phyloP scores from a whole-genome alignment of 2,797 vertebrate genomes.

The Xerus rutilus region DNA sequence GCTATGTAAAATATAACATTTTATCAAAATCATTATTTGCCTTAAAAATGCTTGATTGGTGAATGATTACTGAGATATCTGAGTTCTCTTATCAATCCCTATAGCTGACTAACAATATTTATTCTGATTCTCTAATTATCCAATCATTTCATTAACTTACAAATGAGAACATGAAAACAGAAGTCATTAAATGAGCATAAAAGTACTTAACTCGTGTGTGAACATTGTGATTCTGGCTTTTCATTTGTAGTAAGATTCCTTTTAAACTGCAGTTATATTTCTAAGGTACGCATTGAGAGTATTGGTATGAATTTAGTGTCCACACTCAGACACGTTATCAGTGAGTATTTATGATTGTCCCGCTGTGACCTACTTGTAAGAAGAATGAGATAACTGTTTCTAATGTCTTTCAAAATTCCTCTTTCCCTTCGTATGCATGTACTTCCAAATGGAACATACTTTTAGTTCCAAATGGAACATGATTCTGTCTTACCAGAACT shows the following conservation, averaged over 20 bases:
- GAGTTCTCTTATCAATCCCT: neutral
- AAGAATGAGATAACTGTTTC: neutral
- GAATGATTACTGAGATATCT: neutral
- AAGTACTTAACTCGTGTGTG: neutral
- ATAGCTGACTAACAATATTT: neutral
- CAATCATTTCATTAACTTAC: neutral
- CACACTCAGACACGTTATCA: neutral
- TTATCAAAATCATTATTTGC: slow-evolving; percentile 31
- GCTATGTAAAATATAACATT: slow-evolving; percentile 14
- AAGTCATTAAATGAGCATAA: neutral
- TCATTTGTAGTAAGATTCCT: neutral
- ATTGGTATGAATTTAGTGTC: neutral
- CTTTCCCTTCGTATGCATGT: too few species aligned
- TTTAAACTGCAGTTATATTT: neutral
- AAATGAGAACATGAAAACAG: neutral
- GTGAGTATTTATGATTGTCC: neutral
- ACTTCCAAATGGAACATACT: neutral
- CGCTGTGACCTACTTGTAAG: neutral
- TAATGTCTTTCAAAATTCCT: neutral
- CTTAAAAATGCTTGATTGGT: neutral
- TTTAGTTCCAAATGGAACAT: neutral
- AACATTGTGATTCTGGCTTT: neutral
- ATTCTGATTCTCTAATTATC: neutral
- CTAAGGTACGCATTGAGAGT: neutral
- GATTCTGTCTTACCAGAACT: neutral